phyloP scores from a whole-genome alignment of 2,797 vertebrate genomes.

The Sorex maritimensis region DNA sequence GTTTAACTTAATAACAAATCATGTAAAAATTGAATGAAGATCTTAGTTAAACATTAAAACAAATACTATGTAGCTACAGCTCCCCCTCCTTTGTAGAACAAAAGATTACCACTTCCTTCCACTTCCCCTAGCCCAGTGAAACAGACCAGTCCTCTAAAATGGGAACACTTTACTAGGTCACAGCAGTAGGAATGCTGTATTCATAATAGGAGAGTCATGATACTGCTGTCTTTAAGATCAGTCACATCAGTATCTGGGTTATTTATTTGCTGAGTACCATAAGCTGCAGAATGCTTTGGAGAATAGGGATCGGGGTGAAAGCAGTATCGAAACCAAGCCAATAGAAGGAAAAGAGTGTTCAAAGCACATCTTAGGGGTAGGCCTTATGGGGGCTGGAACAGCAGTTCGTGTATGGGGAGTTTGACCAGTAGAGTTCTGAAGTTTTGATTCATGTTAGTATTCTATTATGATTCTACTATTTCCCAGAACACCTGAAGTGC shows the following conservation, averaged over 20 bases:
- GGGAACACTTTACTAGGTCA: constrained; percentile 41
- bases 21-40: background rate
- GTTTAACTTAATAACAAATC: background rate
- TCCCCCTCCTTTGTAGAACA: constrained; percentile 18
- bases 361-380: constrained; percentile 29
- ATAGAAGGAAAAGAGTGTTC: background rate
- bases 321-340: background rate
- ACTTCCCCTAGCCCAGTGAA: constrained; percentile 8
- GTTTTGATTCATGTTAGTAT: constrained; percentile 29
- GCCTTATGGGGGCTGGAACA: background rate
- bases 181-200: constrained; percentile 31
- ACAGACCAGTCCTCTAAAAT: constrained; percentile 33
- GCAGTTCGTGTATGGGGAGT: background rate
- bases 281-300: constrained; percentile 20
- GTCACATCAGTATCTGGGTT: constrained; percentile 3
- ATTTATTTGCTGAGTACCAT: background rate
- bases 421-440: background rate
- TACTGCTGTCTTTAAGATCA: constrained; percentile 28
- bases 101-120: background rate
- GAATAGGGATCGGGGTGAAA: background rate
- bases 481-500: background rate
- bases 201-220: constrained; percentile 26
- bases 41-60: constrained; percentile 22
- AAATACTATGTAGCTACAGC: background rate
- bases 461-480: constrained; percentile 17